Evolutionary conservation across 2,797 vertebrate genomes (phyloP).

Genomic region (Leptatherina wallacei): DNA sequence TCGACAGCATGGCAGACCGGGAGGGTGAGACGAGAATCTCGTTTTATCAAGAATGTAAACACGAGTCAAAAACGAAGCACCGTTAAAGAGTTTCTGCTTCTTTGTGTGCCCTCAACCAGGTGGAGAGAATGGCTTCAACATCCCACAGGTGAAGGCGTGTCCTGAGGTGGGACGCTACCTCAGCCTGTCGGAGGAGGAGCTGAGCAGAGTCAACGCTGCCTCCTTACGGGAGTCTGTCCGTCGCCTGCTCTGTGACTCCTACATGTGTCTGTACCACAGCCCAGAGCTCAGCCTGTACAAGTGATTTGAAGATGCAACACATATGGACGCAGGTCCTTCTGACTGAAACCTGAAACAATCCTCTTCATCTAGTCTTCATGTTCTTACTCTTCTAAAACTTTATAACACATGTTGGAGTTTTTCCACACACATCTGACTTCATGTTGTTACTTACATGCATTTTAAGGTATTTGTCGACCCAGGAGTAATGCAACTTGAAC

Average conservation of each 20-base stretch:
- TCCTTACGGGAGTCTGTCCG: conserved; percentile 74
- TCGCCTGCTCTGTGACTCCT: conserved; percentile 87
- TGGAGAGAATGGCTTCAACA: conserved; percentile 89
- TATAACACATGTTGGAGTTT: background rate
- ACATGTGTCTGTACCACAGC: conserved; percentile 90
- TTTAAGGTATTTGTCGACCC: background rate
- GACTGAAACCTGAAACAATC: background rate
- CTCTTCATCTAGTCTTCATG: background rate
- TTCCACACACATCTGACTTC: background rate
- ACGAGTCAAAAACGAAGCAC: background rate
- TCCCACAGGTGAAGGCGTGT: conserved; percentile 84
- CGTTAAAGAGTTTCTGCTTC: background rate
- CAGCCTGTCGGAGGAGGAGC: conserved; percentile 78
- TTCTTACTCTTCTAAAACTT: background rate
- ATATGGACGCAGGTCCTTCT: background rate
- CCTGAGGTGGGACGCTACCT: conserved; percentile 87
- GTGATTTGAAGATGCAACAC: conserved; percentile 54
- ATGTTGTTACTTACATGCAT: background rate
- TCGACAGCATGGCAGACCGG: conserved; percentile 90
- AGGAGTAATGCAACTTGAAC: background rate
- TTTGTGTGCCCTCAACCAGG: conserved; percentile 67
- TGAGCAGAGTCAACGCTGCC: conserved; percentile 76
- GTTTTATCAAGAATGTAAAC: background rate
- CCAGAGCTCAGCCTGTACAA: conserved; percentile 88
- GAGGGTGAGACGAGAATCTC: conserved; percentile 62